A percentile compares a stretch with the other conserved stretches of the same genome.
phyloP scores from a whole-genome alignment of 1,140 invertebrate genomes.

The Ostrea edulis region DNA sequence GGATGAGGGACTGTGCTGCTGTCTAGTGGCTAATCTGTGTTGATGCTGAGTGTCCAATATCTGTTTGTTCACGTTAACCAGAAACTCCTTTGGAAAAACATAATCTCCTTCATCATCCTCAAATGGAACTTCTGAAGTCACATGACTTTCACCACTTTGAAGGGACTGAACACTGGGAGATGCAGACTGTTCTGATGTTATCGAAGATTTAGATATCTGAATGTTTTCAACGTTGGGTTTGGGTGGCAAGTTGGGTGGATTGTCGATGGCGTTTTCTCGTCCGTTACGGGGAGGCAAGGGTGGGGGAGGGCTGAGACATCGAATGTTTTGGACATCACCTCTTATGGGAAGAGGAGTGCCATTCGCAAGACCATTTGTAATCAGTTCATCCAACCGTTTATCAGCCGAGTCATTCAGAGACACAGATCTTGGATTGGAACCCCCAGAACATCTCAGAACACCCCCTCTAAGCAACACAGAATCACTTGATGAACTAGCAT shows the following conservation, averaged over 20 bases:
- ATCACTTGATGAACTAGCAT: conserved; percentile 33
- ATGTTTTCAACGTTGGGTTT: background rate
- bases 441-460: background rate
- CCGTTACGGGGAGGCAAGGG: conserved; percentile 29
- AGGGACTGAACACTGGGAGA: background rate
- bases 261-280: background rate
- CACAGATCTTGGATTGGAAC: background rate
- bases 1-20: background rate
- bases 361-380: conserved; percentile 24
- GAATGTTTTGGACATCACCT: conserved; percentile 22
- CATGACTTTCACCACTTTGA: background rate
- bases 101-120: conserved; percentile 40
- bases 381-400: conserved; percentile 53
- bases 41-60: conserved; percentile 44
- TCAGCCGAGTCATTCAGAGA: conserved; percentile 45
- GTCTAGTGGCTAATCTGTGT: background rate
- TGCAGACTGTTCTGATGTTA: background rate
- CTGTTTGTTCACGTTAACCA: conserved; percentile 39
- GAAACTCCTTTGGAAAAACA: conserved; percentile 25
- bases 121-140: background rate
- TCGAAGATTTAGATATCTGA: background rate
- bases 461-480: background rate
- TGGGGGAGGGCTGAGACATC: conserved; percentile 32
- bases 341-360: background rate
- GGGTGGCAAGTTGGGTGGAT: background rate